Evolutionary conservation across 2,113 vertebrate species (phyloP).

Genomic region (Labeo catla): DNA sequence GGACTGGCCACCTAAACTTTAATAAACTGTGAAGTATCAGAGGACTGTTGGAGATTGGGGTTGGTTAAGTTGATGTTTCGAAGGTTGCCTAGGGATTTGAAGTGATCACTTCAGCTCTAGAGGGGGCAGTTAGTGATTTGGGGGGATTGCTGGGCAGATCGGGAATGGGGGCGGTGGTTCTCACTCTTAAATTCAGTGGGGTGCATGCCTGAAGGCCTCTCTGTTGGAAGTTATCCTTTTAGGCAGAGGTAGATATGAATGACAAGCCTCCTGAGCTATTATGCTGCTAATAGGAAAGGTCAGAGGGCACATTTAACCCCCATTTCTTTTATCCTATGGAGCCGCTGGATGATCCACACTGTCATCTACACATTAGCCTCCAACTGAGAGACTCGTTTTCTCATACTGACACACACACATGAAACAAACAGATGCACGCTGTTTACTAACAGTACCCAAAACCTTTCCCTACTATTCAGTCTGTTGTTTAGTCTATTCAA

Average conservation of each 20-base stretch:
- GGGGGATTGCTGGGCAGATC: slow-evolving; percentile 2
- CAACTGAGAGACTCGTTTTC: slow-evolving; percentile 33
- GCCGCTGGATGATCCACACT: slow-evolving; percentile 34
- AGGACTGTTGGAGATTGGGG: slow-evolving; percentile 3
- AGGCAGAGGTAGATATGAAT: slow-evolving; percentile 44
- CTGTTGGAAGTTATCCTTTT: slow-evolving; percentile 50
- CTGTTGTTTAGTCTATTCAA: background rate
- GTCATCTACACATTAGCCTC: slow-evolving; percentile 44
- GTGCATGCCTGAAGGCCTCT: slow-evolving; percentile 50
- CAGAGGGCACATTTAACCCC: slow-evolving; percentile 45
- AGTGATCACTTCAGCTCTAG: slow-evolving; percentile 39
- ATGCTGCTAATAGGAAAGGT: slow-evolving; percentile 47
- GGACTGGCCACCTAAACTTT: background rate
- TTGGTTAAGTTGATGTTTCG: background rate
- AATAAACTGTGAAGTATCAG: background rate
- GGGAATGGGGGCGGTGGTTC: background rate
- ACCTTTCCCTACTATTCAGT: background rate
- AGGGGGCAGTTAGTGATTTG: slow-evolving; percentile 33
- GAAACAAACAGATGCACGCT: background rate
- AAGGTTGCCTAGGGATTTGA: slow-evolving; percentile 13
- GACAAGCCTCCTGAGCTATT: slow-evolving; percentile 45
- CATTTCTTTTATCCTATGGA: slow-evolving; percentile 27
- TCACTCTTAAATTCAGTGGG: slow-evolving; percentile 36
- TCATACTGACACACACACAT: slow-evolving; percentile 39
- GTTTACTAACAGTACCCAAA: slow-evolving; percentile 11